Conservation (phyloP, 2,888 invertebrate species). For the Zygogramma bicolorata region DNA sequence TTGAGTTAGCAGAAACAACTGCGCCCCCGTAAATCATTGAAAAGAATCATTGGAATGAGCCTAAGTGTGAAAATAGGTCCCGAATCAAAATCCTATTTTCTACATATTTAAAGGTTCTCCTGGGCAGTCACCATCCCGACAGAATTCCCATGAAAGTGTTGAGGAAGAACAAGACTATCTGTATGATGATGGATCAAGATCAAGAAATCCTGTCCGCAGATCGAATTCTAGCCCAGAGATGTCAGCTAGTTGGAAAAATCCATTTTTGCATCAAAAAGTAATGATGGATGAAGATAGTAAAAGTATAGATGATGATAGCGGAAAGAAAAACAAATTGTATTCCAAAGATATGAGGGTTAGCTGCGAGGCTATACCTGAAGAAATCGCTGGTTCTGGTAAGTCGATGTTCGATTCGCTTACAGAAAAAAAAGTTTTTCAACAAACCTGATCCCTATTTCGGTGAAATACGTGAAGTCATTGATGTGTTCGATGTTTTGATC, state of each 20-base stretch:
- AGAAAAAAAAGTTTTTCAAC: background rate
- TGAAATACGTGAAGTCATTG: too few species aligned
- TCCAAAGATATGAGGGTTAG: slow-evolving; percentile 85
- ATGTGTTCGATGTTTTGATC: too few species aligned
- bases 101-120: slow-evolving; percentile 43
- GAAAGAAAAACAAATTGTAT: slow-evolving; percentile 74
- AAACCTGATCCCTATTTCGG: background rate
- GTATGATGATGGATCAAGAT: slow-evolving; percentile 66
- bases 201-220: slow-evolving; percentile 85
- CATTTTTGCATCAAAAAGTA: slow-evolving; percentile 71
- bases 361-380: slow-evolving; percentile 92
- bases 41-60: background rate
- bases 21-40: background rate
- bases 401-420: background rate
- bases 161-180: slow-evolving; percentile 68
- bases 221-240: slow-evolving; percentile 94
- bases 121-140: slow-evolving; percentile 67
- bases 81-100: slow-evolving; percentile 8
- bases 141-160: slow-evolving; percentile 70
- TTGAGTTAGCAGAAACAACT: too few species aligned
- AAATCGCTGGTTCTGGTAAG: slow-evolving; percentile 77
- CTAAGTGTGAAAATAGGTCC: background rate
- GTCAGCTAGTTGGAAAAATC: slow-evolving; percentile 87
- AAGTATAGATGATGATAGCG: slow-evolving; percentile 58
- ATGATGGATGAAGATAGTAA: slow-evolving; percentile 54